These are phyloP conservation scores for Ooceraea biroi DNA, from an alignment of 1,140 invertebrate species.

Conservation along the genomic window DNA sequence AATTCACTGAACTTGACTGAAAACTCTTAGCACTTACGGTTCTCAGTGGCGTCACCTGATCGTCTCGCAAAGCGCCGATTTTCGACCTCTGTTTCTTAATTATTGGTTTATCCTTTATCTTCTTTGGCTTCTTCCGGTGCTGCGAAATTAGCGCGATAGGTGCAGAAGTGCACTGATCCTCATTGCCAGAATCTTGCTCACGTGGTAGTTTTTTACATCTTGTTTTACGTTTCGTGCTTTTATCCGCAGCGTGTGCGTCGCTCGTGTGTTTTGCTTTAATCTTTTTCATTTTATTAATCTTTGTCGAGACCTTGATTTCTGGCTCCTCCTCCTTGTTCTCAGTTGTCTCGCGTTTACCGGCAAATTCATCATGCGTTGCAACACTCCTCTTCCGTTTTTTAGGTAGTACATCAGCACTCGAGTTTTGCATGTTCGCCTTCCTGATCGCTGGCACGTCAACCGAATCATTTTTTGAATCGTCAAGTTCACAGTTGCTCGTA, in stretches of 20 bases:
- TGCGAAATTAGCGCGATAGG: background rate
- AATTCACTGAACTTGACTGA: background rate
- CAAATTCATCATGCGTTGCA: constrained; percentile 1
- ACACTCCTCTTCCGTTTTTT: constrained; percentile 42
- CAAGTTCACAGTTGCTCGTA: background rate
- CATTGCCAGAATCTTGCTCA: constrained; percentile 44
- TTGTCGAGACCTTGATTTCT: background rate
- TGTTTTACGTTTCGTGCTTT: background rate
- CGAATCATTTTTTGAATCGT: background rate
- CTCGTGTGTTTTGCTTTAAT: constrained; percentile 26
- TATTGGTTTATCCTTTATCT: background rate
- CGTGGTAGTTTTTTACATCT: constrained; percentile 35
- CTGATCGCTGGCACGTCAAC: background rate
- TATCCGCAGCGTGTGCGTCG: background rate
- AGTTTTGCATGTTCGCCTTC: background rate
- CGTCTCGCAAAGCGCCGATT: background rate
- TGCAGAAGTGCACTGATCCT: background rate
- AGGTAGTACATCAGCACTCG: background rate
- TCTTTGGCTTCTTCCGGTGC: background rate
- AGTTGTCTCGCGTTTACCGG: background rate
- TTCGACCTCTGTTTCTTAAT: background rate
- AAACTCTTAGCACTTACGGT: constrained; percentile 29
- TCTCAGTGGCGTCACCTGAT: constrained; percentile 3
- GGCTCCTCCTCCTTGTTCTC: background rate
- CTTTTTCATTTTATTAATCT: constrained; percentile 31